phyloP scores from a whole-genome alignment of 1,140 invertebrate species.

The Spodoptera frugiperda region DNA sequence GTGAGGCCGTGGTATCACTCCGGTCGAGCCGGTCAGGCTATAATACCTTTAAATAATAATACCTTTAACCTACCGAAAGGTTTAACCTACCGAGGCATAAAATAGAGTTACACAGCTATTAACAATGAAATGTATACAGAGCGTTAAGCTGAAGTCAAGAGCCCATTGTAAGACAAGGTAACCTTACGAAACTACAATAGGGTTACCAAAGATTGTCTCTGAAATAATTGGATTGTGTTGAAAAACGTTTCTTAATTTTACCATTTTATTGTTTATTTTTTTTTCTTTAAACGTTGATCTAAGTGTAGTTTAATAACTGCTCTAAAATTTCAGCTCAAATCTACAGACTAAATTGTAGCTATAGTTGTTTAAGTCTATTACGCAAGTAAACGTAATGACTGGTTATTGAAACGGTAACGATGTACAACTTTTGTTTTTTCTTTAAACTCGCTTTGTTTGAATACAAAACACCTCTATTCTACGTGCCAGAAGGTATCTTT shows the following conservation, averaged over 20 bases:
- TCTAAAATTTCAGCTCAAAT: background rate
- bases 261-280: slow-evolving; percentile 11
- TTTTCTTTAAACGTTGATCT: slow-evolving; percentile 2
- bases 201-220: slow-evolving; percentile 28
- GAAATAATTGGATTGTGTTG: slow-evolving; percentile 17
- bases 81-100: slow-evolving; percentile 46
- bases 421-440: too few species aligned
- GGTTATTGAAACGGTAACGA: too few species aligned
- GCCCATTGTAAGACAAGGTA: slow-evolving; percentile 62
- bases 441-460: too few species aligned
- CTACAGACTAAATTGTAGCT: too few species aligned
- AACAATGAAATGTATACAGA: slow-evolving; percentile 63
- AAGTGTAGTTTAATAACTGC: slow-evolving; percentile 35
- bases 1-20: too few species aligned
- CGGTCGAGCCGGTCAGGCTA: too few species aligned
- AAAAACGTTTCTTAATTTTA: slow-evolving; percentile 39
- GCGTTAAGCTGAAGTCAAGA: slow-evolving; percentile 56
- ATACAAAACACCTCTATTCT: too few species aligned
- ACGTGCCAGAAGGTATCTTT: too few species aligned
- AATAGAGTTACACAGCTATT: slow-evolving; percentile 46
- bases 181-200: slow-evolving; percentile 54
- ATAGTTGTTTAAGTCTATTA: too few species aligned
- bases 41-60: too few species aligned
- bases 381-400: too few species aligned
- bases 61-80: slow-evolving; percentile 2